A percentile compares a stretch with the other conserved stretches of the same genome.
phyloP scores from a whole-genome alignment of 2,113 vertebrate genomes.

The Gobius niger region DNA sequence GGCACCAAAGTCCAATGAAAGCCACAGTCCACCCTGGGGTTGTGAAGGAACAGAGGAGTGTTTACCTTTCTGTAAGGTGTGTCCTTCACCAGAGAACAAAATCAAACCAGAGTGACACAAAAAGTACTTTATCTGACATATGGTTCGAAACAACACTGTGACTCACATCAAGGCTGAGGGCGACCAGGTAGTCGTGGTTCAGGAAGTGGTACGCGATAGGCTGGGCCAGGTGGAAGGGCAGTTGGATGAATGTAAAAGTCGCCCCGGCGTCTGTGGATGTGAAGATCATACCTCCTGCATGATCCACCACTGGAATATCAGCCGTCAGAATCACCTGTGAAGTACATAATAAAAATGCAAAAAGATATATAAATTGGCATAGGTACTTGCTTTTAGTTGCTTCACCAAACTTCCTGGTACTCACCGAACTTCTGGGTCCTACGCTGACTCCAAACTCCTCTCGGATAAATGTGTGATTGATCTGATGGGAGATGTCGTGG shows the following conservation, averaged over 20 bases:
- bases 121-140: neutral
- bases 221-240: constrained; percentile 77
- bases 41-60: constrained; percentile 37
- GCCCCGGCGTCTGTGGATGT: constrained; percentile 76
- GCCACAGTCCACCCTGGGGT: constrained; percentile 75
- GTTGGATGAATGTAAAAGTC: constrained; percentile 69
- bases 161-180: constrained; percentile 76
- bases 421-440: constrained; percentile 77
- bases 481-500: constrained; percentile 76
- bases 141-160: neutral
- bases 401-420: neutral
- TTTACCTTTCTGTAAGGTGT: constrained; percentile 55
- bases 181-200: constrained; percentile 73
- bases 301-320: constrained; percentile 57
- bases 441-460: constrained; percentile 80
- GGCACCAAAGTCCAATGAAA: constrained; percentile 77
- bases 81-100: constrained; percentile 11
- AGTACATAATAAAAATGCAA: neutral
- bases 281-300: constrained; percentile 74
- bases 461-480: constrained; percentile 78
- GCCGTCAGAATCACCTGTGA: constrained; percentile 78
- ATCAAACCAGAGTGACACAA: neutral
- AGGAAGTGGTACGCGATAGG: constrained; percentile 77
- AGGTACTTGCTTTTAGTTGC: neutral
- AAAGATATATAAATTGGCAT: neutral